These are phyloP conservation scores for Zalophus californianus DNA, from an alignment of 2,797 vertebrate genomes.

Conservation along the genomic window DNA sequence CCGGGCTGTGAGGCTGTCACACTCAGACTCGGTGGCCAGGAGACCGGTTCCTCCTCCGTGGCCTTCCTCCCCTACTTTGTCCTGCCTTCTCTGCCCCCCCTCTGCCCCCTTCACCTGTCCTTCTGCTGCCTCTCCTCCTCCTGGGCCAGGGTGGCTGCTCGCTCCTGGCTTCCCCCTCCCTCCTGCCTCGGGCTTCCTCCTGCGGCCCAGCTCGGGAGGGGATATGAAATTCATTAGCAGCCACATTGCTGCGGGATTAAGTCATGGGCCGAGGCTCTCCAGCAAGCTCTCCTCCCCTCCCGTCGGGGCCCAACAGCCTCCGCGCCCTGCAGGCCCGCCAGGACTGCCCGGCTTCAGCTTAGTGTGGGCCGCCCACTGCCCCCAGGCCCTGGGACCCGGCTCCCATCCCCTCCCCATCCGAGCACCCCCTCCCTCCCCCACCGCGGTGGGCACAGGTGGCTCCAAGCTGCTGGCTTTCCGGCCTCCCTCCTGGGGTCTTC, in stretches of 20 bases:
- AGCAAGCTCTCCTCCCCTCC: background rate
- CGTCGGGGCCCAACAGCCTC: background rate
- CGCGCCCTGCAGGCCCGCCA: background rate
- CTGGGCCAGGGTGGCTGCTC: background rate
- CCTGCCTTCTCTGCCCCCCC: background rate
- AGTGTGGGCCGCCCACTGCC: background rate
- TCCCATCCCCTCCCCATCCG: background rate
- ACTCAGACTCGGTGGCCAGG: background rate
- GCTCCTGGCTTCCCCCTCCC: background rate
- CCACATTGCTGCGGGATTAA: conserved; percentile 71
- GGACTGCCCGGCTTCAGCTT: background rate
- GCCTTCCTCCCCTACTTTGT: background rate
- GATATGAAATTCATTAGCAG: conserved; percentile 58
- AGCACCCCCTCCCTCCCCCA: background rate
- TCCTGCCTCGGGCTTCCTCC: background rate
- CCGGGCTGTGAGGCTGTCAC: background rate
- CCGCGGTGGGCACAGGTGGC: background rate
- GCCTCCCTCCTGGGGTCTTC: background rate
- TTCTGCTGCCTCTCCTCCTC: fast-evolving
- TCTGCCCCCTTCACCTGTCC: background rate
- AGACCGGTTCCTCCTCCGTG: background rate
- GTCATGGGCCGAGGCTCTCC: conserved; percentile 49
- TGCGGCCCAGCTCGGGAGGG: conserved; percentile 53
- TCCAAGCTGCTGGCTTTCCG: background rate
- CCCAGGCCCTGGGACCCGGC: background rate